Base-by-base conservation (phyloP, 2,797 vertebrate genomes). In the Rousettus madagascariensis region DNA sequence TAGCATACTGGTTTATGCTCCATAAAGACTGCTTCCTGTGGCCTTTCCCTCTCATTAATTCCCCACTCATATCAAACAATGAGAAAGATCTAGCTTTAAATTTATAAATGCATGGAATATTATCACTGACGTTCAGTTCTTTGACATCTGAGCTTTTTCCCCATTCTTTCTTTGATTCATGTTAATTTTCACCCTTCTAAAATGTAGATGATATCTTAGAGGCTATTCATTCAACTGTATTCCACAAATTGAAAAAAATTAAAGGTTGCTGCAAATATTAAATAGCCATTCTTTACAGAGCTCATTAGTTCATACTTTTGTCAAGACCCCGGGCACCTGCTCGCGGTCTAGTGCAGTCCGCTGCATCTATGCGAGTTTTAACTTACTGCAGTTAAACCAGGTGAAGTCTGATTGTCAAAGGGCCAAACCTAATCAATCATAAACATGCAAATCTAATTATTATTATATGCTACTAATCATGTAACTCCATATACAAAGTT, bases 361-460 rank as follows among this genome's bases (percentile, higher is more conserved):
- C 1, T 2, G 4, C 3, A 69, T 41, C 5, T 92, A 68, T 41
- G 8, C 7, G 28, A 84, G 38, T 57, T 68, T 33, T 63, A 46
- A 46, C 12, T 80, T 72, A 65, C 0, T 36, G 16, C 41, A 82
- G 8, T 86, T 38, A 89, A 57, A 79, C 8, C 30, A 38, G n/a
- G 8, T 53, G 69, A 85, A 36, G 59, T 59, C 53, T 41, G 17
- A 57, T 63, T 82, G 80, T 38, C 17, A 68, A 57, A 92, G 53
- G 12, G 36, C 3, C 53, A 96, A 90, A 71, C 1, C 41, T 59
- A 71, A 90, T 66, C 65, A 74, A 75, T 46, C 30, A 1, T 15
- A 87, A 22, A 11, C 72, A 43, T 71, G 26, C 9, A 72, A 66
- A 94, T 92, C 41, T 82, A 94, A 87, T 92, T 24, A 84, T 63